Evolutionary conservation across 2,888 invertebrate species (phyloP), one percentile per base, ranked within the genome.

Genomic region (Magallana nippona): DNA sequence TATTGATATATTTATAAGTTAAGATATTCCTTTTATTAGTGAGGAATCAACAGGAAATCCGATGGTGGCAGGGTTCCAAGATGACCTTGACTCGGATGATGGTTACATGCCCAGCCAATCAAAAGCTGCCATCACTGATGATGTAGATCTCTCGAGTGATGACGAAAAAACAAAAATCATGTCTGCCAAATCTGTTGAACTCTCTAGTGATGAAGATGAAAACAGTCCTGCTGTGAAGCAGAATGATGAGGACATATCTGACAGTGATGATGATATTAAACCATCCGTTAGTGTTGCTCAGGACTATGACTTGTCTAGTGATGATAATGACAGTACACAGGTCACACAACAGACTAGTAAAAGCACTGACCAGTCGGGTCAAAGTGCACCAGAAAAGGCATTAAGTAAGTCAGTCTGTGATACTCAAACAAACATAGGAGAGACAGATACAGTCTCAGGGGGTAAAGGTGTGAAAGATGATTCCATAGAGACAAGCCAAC

Each of bases 31-130:
- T 62, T 63, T 44, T 79, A 88, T 88, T 86, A 92, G 92, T 85
- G 93, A 93, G 32, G 92, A 91, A n/a, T 89, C 89, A 10, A 88
- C 83, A 60, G 91, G 88, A 17, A 94, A 94, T 86, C 94, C 94
- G 5, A 92, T 94, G 93, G 94, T 98, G 0, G 96, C 97, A 55
- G 96, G 96, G 81, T 96, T 97, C 89, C 97, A 97, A 94, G 98
- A 98, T 92, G 98, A 98, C 92, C 95, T 97, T 78, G 96, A 96
- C 89, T 96, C 96, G 0, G 96, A 96, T 78, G 96, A 96, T 87
- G 93, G 94, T 78, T 84, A 87, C 19, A 84, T 71, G 19, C 78
- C 83, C 56, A 79, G 79, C 22, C 71, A 71, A 71, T 84, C 79
- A 27, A 82, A 78, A 60, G 58, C 78, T 1, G 71, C 55, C 11